phyloP scores from a whole-genome alignment of 2,797 vertebrate species.

The Sebastes nivosus region DNA sequence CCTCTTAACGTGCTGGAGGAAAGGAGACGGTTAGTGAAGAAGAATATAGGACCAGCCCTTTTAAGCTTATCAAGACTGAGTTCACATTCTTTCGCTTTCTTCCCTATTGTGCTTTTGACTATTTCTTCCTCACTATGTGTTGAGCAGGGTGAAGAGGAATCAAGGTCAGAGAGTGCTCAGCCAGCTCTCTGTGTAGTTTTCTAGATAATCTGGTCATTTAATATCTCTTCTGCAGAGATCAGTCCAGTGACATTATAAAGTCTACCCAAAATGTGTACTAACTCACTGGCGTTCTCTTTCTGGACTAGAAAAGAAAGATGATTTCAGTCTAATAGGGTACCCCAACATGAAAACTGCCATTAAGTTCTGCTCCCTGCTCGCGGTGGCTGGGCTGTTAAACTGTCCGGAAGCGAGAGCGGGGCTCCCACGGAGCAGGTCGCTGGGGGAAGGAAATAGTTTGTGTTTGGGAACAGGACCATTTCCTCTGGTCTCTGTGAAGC shows the following conservation, averaged over 20 bases:
- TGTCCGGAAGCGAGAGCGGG: slow-evolving; percentile 67
- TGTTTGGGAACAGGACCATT: slow-evolving; percentile 79
- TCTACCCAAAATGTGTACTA: not conserved
- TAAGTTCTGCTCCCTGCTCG: slow-evolving; percentile 21
- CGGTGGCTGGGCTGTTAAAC: slow-evolving; percentile 44
- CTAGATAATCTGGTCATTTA: not conserved
- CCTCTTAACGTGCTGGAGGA: not conserved
- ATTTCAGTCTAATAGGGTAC: not conserved
- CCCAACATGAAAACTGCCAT: slow-evolving; percentile 7
- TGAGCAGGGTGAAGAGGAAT: slow-evolving; percentile 7
- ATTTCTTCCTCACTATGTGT: slow-evolving; percentile 7
- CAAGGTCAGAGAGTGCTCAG: slow-evolving; percentile 18
- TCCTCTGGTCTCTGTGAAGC: slow-evolving; percentile 77
- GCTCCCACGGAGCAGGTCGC: slow-evolving; percentile 69
- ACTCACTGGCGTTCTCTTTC: not conserved
- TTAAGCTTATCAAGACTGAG: slow-evolving; percentile 4
- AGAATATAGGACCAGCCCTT: not conserved
- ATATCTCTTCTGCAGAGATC: slow-evolving; percentile 3
- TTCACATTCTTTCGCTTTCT: slow-evolving; percentile 1
- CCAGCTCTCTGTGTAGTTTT: not conserved
- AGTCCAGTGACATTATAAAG: not conserved
- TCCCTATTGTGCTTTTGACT: slow-evolving; percentile 6
- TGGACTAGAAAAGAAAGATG: not conserved
- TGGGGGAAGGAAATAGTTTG: slow-evolving; percentile 81
- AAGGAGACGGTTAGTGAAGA: not conserved